Conservation (phyloP, 1,140 invertebrate species). For the Heliconius himera region DNA sequence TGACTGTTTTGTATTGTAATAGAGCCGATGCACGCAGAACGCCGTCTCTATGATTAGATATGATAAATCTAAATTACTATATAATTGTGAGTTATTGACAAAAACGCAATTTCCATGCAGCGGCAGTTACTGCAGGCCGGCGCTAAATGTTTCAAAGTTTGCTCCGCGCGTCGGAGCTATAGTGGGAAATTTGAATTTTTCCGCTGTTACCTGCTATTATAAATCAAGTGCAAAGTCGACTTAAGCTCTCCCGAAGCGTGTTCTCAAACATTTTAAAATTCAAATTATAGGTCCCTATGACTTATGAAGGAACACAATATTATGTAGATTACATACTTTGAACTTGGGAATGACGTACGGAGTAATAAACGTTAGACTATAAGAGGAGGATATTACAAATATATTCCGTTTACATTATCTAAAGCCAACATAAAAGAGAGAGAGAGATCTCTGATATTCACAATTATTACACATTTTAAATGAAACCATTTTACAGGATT, state of each 20-base stretch:
- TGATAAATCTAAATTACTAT: neutral
- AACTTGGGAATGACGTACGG: slow-evolving; percentile 17
- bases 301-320: slow-evolving; percentile 42
- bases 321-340: slow-evolving; percentile 42
- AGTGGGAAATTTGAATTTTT: slow-evolving; percentile 77
- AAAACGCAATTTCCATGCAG: slow-evolving; percentile 38
- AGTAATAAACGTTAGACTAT: slow-evolving; percentile 25
- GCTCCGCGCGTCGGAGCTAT: slow-evolving; percentile 40
- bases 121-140: slow-evolving; percentile 55
- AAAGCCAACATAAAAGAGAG: neutral
- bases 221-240: slow-evolving; percentile 75
- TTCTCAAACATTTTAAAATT: slow-evolving; percentile 73
- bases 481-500: too few relatives aligned
- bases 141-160: slow-evolving; percentile 61
- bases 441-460: neutral
- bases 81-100: slow-evolving; percentile 30
- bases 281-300: slow-evolving; percentile 66
- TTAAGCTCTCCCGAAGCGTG: slow-evolving; percentile 66
- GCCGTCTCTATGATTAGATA: neutral
- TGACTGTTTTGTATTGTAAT: too few relatives aligned
- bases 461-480: too few relatives aligned
- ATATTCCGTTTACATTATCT: slow-evolving; percentile 11
- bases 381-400: slow-evolving; percentile 6
- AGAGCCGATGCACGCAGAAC: neutral
- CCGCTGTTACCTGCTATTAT: slow-evolving; percentile 76